These are phyloP conservation scores for Zosterops hypoxanthus DNA, from an alignment of 2,113 vertebrate species.

Conservation along the genomic window DNA sequence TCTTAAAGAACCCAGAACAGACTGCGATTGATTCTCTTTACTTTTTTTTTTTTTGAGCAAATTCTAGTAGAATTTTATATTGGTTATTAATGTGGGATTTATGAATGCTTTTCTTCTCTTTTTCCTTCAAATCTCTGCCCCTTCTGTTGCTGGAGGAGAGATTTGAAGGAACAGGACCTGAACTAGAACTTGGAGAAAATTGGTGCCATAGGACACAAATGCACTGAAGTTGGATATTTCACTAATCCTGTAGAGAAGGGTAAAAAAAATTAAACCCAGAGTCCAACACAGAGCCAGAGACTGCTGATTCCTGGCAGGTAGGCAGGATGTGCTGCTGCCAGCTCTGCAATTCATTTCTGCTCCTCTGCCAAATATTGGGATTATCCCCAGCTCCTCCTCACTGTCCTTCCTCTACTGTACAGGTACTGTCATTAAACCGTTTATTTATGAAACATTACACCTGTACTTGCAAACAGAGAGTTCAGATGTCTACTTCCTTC, in stretches of 20 bases:
- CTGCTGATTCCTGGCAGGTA: background rate
- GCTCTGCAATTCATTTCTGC: background rate
- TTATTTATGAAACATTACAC: background rate
- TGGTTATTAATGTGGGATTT: conserved; percentile 61
- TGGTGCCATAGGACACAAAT: background rate
- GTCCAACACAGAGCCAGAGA: background rate
- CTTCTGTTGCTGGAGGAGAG: background rate
- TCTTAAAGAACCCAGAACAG: conserved; percentile 77
- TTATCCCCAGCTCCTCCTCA: background rate
- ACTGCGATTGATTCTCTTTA: conserved; percentile 78
- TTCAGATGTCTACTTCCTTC: background rate
- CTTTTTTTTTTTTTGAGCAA: conserved; percentile 9
- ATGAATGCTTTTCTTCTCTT: conserved; percentile 23
- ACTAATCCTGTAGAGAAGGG: background rate
- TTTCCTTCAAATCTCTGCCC: background rate
- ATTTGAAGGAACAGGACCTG: background rate
- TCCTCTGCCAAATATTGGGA: background rate
- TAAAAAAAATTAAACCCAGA: background rate
- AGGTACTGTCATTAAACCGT: background rate
- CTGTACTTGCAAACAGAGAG: background rate
- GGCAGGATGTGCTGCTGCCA: background rate
- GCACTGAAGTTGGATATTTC: background rate
- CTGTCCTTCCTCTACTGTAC: background rate
- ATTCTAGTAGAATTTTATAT: conserved; percentile 39
- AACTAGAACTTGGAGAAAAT: background rate